phyloP scores from a whole-genome alignment of 2,113 vertebrate species.

The Nothoprocta pentlandii region DNA sequence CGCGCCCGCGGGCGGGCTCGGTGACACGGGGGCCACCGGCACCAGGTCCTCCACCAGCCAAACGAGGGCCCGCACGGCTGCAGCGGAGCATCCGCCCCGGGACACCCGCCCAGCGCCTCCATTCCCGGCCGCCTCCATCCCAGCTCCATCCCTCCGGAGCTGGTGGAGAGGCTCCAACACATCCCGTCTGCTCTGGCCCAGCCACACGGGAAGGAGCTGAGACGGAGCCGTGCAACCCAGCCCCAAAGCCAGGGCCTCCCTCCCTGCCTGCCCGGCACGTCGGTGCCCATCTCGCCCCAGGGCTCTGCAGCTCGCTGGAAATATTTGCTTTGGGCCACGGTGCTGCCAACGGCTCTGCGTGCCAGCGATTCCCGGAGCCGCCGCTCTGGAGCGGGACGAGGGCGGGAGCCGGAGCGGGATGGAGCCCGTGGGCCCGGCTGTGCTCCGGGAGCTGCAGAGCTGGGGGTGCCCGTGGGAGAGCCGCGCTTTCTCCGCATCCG shows the following conservation, averaged over 20 bases:
- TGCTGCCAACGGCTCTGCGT: not conserved
- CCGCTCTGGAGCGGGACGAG: not conserved
- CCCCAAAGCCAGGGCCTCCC: not conserved
- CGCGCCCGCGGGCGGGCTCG: not conserved
- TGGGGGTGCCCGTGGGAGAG: not conserved
- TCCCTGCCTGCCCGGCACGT: not conserved
- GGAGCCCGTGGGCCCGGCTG: fast-evolving
- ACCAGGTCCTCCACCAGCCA: too few species aligned
- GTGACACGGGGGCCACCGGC: too few species aligned
- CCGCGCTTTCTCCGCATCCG: too few species aligned
- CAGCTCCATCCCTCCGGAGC: too few species aligned
- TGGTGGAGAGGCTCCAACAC: too few species aligned
- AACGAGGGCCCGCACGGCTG: too few species aligned
- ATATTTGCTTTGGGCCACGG: not conserved
- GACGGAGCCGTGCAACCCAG: too few species aligned
- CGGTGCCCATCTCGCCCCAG: not conserved
- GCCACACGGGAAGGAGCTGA: too few species aligned
- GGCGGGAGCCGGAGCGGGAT: not conserved
- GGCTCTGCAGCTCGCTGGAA: not conserved
- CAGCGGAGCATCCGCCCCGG: too few species aligned
- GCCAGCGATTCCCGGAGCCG: not conserved
- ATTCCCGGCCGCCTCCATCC: not conserved
- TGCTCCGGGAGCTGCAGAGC: fast-evolving
- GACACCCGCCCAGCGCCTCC: too few species aligned
- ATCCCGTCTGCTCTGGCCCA: too few species aligned